Base-by-base conservation (phyloP, 1,140 invertebrate species). In the Drosophila ambigua region DNA sequence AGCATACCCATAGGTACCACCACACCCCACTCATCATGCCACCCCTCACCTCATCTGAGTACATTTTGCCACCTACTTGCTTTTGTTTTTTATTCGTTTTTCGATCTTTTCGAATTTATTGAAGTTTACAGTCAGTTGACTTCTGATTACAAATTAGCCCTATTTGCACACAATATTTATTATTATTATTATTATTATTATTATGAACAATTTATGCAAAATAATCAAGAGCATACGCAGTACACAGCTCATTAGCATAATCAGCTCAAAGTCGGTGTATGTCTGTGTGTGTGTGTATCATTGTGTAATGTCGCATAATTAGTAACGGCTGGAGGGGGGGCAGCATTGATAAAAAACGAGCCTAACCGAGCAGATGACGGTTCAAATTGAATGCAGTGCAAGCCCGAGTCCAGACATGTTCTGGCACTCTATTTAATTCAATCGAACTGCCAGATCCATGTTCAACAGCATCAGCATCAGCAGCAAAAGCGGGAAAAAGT, bases 91-190 rank as follows among this genome's bases (percentile, higher is more conserved):
- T 7, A 28, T 7, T 28, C 26, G 6, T 6, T 5, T 5, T 39
- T 11, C 2, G 28, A 35, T 1, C 1, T 5, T 5, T 39, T 11
- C 2, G 28, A 35, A 5, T 35, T 23, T 53, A 39, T 41, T 39
- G 5, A 41, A 69, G 65, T 69, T 71, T 71, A 58, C 67, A 69
- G 65, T 44, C 67, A 69, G 59, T 68, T 75, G 20, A 58, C 57
- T 84, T 79, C 24, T 59, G 62, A 61, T 81, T 64, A 81, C 44
- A 71, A 83, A 83, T 72, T 80, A 84, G 77, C 65, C 49, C 58
- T 76, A 68, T 71, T 65, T 53, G 60, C 79, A 53, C 53, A 72
- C 39, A 78, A 72, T 71, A 75, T 78, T 78, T 74, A 66, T 82
- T 54, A 69, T 71, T 71, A 71, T 69, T 71, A 44, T 69, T n/a